Percentiles rank a stretch among this genome's conserved stretches.
phyloP scores from a whole-genome alignment of 2,888 invertebrate species.

The Orthosia incerta region DNA sequence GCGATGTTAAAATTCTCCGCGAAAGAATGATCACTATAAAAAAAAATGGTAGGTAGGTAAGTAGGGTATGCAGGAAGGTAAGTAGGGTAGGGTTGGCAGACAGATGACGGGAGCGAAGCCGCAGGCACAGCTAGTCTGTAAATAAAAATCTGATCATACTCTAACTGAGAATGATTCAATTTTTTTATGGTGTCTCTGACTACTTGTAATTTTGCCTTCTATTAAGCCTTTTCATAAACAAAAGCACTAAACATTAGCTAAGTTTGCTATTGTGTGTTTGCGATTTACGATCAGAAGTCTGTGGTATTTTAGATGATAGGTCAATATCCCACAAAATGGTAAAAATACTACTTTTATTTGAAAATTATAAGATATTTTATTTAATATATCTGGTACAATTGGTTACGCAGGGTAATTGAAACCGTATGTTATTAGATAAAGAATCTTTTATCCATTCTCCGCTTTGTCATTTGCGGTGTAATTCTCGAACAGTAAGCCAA shows the following conservation, averaged over 20 bases:
- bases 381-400: too few species aligned
- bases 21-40: too few species aligned
- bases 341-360: neutral
- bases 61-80: too few species aligned
- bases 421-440: conserved; percentile 17
- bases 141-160: too few species aligned
- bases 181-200: too few species aligned
- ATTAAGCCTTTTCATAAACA: neutral
- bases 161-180: too few species aligned
- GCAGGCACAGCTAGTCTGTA: too few species aligned
- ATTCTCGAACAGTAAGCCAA: conserved; percentile 56
- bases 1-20: too few species aligned
- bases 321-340: too few species aligned
- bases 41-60: too few species aligned
- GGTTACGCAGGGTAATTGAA: conserved; percentile 10
- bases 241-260: neutral
- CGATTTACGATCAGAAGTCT: neutral
- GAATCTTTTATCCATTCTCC: conserved; percentile 25
- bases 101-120: too few species aligned
- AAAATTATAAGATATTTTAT: neutral
- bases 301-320: neutral
- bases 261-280: neutral
- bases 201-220: neutral
- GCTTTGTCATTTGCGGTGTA: conserved; percentile 53
- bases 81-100: too few species aligned